These are phyloP conservation scores for Hoplodrina blanda DNA, from an alignment of 2,888 invertebrate species.

Conservation along the genomic window DNA sequence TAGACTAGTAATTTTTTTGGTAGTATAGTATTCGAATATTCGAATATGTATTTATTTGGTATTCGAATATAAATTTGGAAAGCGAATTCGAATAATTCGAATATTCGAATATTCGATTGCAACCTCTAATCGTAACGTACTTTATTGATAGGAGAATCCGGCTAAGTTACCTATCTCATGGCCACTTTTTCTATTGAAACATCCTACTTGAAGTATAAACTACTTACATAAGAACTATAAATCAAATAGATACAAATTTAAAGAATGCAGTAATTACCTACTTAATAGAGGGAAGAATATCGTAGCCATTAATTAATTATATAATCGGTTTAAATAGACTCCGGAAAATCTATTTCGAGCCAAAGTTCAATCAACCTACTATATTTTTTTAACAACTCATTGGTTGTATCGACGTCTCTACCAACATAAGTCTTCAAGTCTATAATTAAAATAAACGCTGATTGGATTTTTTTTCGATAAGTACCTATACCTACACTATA, in stretches of 20 bases:
- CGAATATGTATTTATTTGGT: no score
- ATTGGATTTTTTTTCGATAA: constrained; percentile 26
- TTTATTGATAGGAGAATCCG: constrained; percentile 83
- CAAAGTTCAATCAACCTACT: constrained; percentile 66
- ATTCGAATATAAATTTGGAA: no score
- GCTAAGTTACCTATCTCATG: constrained; percentile 84
- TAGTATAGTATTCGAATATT: no score
- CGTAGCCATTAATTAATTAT: constrained; percentile 70
- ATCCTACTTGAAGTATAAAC: constrained; percentile 71
- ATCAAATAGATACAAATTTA: constrained; percentile 44
- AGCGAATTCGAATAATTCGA: no score
- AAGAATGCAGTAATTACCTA: constrained; percentile 73
- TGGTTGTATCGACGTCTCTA: constrained; percentile 11
- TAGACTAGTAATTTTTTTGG: no score
- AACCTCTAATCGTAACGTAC: constrained; percentile 76
- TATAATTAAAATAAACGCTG: constrained; percentile 32
- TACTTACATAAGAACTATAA: constrained; percentile 16
- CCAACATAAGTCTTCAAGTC: constrained; percentile 6
- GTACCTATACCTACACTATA: not conserved
- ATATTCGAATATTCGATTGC: no score
- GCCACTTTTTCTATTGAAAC: constrained; percentile 84
- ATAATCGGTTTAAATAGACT: constrained; percentile 70
- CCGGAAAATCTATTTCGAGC: constrained; percentile 69
- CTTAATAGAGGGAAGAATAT: constrained; percentile 73
- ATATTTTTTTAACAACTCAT: constrained; percentile 14